Evolutionary conservation across 2,113 vertebrate genomes (phyloP).

Genomic region (Dicaeum eximium): DNA sequence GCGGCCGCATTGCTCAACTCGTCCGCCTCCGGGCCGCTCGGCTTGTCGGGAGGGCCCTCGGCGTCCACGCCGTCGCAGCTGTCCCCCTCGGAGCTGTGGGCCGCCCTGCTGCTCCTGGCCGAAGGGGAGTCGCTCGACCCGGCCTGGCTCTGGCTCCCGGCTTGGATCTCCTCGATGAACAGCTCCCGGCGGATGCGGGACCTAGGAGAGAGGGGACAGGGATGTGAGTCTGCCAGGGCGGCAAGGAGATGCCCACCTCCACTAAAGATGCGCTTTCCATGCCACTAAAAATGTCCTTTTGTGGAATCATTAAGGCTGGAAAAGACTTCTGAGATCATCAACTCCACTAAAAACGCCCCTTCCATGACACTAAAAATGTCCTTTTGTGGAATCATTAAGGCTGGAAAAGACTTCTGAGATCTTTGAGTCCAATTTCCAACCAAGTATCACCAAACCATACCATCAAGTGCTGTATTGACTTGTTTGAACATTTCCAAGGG

Average conservation of each 20-base stretch:
- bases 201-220: conserved; percentile 67
- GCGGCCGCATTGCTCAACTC: conserved; percentile 77
- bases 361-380: background rate
- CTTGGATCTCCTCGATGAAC: conserved; percentile 98
- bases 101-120: conserved; percentile 78
- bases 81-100: conserved; percentile 87
- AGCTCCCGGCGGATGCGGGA: conserved; percentile 97
- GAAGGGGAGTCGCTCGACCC: conserved; percentile 89
- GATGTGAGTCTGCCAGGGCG: background rate
- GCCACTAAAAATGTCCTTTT: background rate
- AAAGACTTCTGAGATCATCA: accelerated
- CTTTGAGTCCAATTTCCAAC: accelerated
- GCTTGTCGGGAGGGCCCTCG: conserved; percentile 77
- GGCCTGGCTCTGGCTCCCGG: conserved; percentile 82
- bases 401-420: accelerated
- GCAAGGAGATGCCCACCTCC: accelerated
- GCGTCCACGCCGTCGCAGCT: conserved; percentile 95
- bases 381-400: background rate
- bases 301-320: background rate
- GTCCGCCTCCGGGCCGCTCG: conserved; percentile 77
- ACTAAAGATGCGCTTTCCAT: accelerated
- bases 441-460: background rate
- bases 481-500: background rate
- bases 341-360: background rate
- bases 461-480: accelerated